Conservation (phyloP, 53 echinoderm and acorn worm genomes). For the Temnopleurus reevesii region DNA sequence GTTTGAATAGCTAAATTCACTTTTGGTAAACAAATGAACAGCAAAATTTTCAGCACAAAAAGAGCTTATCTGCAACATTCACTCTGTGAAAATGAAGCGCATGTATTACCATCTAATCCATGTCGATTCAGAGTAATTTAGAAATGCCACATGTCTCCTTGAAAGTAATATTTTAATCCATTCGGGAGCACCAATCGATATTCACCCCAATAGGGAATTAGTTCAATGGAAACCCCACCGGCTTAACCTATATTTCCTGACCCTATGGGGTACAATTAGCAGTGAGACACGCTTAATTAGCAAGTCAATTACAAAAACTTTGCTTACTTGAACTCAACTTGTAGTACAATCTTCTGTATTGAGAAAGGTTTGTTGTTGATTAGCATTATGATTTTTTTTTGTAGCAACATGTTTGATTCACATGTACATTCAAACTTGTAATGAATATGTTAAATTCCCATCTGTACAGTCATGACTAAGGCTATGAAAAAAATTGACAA, state of each 20-base stretch:
- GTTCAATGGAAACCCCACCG: not conserved
- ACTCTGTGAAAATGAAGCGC: not conserved
- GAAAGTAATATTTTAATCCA: not conserved
- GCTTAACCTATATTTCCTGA: constrained; percentile 20
- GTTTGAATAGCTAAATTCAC: not conserved
- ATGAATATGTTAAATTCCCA: no score
- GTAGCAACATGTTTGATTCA: no score
- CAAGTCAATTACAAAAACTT: not conserved
- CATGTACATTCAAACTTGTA: no score
- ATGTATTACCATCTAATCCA: not conserved
- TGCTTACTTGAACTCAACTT: not conserved
- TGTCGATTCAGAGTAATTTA: not conserved
- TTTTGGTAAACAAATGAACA: not conserved
- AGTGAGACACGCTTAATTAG: constrained; percentile 5
- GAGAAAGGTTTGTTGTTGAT: no score
- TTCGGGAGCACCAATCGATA: not conserved
- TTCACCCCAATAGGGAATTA: not conserved
- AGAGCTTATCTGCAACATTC: not conserved
- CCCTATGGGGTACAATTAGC: not conserved
- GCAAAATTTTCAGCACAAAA: not conserved
- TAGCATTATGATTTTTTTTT: no score
- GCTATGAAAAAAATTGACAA: no score
- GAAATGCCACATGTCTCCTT: constrained; percentile 6
- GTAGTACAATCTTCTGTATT: not conserved
- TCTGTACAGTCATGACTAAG: no score